Percentiles rank a stretch among this genome's conserved stretches.
These are phyloP conservation scores for Vipera latastei DNA, from an alignment of 2,797 vertebrate genomes.

Conservation along the genomic window DNA sequence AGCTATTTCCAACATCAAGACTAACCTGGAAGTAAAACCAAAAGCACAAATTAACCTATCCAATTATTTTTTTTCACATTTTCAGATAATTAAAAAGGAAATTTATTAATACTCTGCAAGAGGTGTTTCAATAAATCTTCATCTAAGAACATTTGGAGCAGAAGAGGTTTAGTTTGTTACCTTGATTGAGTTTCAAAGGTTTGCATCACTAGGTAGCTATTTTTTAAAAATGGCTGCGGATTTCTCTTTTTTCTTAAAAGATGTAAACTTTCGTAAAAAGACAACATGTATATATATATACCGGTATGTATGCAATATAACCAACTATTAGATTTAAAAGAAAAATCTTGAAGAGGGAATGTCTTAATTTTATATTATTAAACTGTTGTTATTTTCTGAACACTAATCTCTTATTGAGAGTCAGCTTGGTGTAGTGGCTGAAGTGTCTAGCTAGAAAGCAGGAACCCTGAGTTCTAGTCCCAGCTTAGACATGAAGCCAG, in stretches of 20 bases:
- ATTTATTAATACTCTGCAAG: background rate
- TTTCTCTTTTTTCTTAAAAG: background rate
- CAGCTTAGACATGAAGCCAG: background rate
- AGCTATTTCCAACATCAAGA: constrained; percentile 91
- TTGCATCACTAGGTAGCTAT: background rate
- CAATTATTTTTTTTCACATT: background rate
- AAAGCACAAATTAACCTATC: constrained; percentile 39
- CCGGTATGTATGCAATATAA: background rate
- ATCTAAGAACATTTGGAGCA: background rate
- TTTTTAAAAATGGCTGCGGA: constrained; percentile 16
- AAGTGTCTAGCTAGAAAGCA: background rate
- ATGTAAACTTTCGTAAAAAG: background rate
- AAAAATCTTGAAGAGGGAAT: background rate
- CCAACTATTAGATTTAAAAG: background rate
- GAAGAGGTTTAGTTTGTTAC: background rate
- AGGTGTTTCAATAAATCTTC: background rate
- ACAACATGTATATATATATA: background rate
- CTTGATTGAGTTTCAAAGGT: background rate
- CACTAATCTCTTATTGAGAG: background rate
- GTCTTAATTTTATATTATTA: background rate
- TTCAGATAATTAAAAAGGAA: background rate
- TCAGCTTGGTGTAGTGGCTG: background rate
- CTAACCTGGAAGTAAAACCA: constrained; percentile 79
- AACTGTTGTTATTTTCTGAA: constrained; percentile 1
- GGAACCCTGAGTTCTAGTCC: background rate